These are phyloP conservation scores for Sycophila texana DNA, from an alignment of 2,888 invertebrate species.

Conservation along the genomic window DNA sequence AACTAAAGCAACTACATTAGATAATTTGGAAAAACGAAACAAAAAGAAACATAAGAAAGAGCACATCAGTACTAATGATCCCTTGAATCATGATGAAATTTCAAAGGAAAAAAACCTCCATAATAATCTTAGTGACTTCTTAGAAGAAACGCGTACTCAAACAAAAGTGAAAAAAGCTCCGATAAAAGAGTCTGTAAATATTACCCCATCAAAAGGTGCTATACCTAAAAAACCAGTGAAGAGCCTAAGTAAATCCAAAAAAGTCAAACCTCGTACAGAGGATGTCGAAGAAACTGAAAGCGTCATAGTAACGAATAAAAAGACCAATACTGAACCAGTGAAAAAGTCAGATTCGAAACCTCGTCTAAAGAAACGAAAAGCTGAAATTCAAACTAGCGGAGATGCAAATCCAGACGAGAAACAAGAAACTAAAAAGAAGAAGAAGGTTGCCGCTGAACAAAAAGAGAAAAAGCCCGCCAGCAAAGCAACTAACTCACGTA, in stretches of 20 bases:
- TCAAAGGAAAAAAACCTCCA: not conserved
- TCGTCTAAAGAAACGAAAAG: conserved; percentile 19
- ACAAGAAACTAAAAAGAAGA: conserved; percentile 9
- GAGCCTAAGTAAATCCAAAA: not conserved
- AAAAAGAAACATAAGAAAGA: not conserved
- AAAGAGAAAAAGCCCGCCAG: conserved; percentile 1
- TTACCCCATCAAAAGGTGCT: not conserved
- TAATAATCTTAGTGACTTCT: not conserved
- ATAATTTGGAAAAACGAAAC: not conserved
- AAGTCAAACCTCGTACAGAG: no score
- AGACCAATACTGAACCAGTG: not conserved
- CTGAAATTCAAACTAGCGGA: not conserved
- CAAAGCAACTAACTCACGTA: not conserved
- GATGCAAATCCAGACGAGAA: not conserved
- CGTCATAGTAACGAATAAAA: not conserved
- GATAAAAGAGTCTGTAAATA: not conserved
- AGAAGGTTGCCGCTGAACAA: not conserved
- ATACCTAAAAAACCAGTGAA: not conserved
- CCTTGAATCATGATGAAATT: not conserved
- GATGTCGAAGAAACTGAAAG: not conserved
- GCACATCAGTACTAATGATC: not conserved
- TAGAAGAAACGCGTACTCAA: not conserved
- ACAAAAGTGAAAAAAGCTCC: not conserved
- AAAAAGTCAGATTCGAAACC: not conserved
- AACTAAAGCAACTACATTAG: not conserved